Base-by-base conservation (phyloP, 37 sponge, comb jelly and placozoan species). In the Axinella damicornis region DNA sequence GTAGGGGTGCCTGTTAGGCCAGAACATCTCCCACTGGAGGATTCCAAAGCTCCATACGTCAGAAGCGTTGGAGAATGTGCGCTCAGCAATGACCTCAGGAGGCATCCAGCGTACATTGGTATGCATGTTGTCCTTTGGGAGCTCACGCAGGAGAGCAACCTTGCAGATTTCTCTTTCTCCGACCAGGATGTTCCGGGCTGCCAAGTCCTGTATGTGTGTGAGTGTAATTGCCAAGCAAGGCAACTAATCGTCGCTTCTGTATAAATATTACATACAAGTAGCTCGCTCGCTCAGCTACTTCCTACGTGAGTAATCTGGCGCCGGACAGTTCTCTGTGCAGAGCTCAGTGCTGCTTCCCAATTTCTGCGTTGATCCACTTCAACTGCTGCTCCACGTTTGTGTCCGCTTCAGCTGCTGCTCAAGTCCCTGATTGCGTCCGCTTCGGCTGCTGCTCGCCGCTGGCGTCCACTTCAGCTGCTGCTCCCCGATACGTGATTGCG, bases 151-250 rank as follows among this genome's bases (percentile, higher is more conserved):
- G 0, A 91, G 65, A 13, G 83, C 74, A 16, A 91, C 91, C 76
- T 91, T 91, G 65, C 91, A 91, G 2, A 85, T 41, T 25, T 73
- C 85, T 22, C 75, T 78, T 1, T 74, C 77, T 35, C 78, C 83
- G 34, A 92, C 81, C 20, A 92, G 55, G 21, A 92, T 69, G 73
- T 92, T 92, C 15, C 93, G 59, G 11, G 93, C 93, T 20, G 76
- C 76, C 2, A 76, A 58, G 36, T 76, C 76, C 76, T 76, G 46
- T 46, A 46, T 9, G 9, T 46, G 64, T 24, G 13, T n/a, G n/a
- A n/a, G n/a, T n/a, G n/a, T n/a, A n/a, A n/a, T n/a, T n/a, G n/a
- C n/a, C n/a, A n/a, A n/a, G 34, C 18, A 57, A 63, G 9, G 12
- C 36, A 37, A 38, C 52, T 65, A 40, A 78, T 39, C 24, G 55